phyloP scores from a whole-genome alignment of 1,140 invertebrate species.

The Lepeophtheirus salmonis region DNA sequence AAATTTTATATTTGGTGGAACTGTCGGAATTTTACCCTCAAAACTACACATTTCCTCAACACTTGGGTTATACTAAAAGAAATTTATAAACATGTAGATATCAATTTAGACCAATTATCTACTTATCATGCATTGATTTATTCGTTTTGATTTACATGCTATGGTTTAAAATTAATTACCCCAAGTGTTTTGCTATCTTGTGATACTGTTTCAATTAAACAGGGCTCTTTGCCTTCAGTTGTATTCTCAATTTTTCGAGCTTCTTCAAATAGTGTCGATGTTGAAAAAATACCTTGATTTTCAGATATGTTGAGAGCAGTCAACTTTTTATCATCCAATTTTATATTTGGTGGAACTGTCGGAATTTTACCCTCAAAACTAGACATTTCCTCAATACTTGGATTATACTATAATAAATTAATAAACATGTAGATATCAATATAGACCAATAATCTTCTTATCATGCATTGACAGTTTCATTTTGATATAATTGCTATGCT shows the following conservation, averaged over 20 bases:
- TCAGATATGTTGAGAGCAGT: background rate
- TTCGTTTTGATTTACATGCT: no score
- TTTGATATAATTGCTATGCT: background rate
- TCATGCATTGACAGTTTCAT: no score
- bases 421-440: no score
- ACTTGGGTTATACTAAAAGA: background rate
- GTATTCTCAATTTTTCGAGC: background rate
- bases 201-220: background rate
- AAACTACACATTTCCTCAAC: background rate
- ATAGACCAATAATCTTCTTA: no score
- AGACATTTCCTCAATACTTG: background rate
- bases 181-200: background rate
- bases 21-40: background rate
- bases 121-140: no score
- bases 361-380: background rate
- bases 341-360: background rate
- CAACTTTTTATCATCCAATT: background rate
- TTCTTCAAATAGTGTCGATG: background rate
- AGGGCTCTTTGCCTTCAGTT: background rate
- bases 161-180: background rate
- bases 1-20: background rate
- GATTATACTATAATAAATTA: no score
- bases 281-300: background rate
- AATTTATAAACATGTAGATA: no score
- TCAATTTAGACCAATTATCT: no score